phyloP scores from a whole-genome alignment of 2,113 vertebrate species.

The Camarhynchus parvulus region DNA sequence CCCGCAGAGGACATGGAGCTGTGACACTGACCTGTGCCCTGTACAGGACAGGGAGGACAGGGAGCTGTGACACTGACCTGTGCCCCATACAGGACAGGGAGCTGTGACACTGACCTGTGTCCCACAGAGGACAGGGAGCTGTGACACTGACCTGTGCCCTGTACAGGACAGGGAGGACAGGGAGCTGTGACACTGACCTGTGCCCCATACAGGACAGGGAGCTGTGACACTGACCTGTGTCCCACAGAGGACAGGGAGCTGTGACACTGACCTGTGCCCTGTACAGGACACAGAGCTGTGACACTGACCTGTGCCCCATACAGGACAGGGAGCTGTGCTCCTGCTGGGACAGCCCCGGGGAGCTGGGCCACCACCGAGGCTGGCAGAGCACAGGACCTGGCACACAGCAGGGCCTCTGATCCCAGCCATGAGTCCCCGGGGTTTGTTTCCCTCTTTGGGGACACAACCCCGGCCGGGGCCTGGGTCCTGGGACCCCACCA shows the following conservation, averaged over 20 bases:
- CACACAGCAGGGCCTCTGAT: background rate
- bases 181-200: no score
- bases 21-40: background rate
- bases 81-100: no score
- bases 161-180: no score
- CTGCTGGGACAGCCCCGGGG: background rate
- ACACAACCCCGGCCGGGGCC: rapidly evolving
- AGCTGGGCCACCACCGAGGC: rapidly evolving
- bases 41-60: no score
- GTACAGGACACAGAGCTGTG: no score
- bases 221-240: background rate
- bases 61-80: no score
- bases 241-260: background rate
- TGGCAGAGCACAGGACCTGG: background rate
- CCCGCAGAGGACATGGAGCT: background rate
- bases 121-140: background rate
- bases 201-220: no score
- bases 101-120: background rate
- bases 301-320: rapidly evolving
- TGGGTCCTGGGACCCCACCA: rapidly evolving
- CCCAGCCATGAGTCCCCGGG: background rate
- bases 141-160: background rate
- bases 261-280: no score
- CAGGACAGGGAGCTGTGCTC: background rate
- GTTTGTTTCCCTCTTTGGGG: background rate